Evolutionary conservation across 2,888 invertebrate species (phyloP).

Genomic region (Ochropacha duplaris): DNA sequence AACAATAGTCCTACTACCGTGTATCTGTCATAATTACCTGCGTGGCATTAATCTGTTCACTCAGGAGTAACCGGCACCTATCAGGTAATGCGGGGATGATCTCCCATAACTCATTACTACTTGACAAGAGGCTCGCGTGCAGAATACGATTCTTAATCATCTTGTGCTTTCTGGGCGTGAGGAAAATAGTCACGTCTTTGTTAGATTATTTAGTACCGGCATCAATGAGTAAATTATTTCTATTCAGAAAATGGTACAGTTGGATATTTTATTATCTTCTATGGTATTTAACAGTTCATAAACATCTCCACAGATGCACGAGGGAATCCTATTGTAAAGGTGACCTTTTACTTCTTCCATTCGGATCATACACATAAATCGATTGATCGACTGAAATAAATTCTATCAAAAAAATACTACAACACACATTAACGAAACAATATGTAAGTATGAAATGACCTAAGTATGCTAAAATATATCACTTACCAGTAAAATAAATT

Average conservation of each 20-base stretch:
- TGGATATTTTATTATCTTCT: no score
- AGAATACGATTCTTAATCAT: conserved; percentile 8
- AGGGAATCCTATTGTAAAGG: no score
- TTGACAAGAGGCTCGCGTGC: conserved; percentile 34
- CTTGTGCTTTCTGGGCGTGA: conserved; percentile 10
- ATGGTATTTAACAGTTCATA: no score
- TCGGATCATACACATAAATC: no score
- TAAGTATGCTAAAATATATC: no score
- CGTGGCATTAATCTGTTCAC: conserved; percentile 3
- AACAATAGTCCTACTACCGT: background rate
- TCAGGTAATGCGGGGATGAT: conserved; percentile 6
- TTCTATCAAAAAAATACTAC: no score
- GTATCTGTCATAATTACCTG: background rate
- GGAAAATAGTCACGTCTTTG: background rate
- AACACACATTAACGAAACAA: no score
- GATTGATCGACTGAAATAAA: no score
- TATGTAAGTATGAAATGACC: no score
- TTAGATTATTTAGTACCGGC: background rate
- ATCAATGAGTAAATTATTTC: background rate
- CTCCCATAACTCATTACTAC: conserved; percentile 34
- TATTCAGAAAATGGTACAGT: background rate
- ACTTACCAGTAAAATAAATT: no score
- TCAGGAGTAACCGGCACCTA: background rate
- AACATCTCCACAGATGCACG: no score
- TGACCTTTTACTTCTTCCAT: no score